Percentiles rank a stretch among this genome's conserved stretches.
Conservation (phyloP, 2,888 invertebrate genomes). For the Lathronympha strigana region DNA sequence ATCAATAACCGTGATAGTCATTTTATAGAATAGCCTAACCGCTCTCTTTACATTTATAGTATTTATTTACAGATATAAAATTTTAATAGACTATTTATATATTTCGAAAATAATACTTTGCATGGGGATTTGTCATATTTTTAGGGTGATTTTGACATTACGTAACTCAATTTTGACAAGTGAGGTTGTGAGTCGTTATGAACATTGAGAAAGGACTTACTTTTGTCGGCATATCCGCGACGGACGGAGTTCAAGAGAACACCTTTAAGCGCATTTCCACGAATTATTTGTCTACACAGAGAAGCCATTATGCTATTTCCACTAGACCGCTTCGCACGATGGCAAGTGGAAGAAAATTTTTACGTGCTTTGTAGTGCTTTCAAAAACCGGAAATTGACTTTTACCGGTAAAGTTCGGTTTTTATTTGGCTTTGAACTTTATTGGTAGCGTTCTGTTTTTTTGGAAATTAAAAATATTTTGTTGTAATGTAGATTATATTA, state of each 20-base stretch:
- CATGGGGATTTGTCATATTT: constrained; percentile 20
- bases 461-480: too few species aligned
- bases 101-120: constrained; percentile 8
- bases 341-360: constrained; percentile 67
- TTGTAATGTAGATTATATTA: too few species aligned
- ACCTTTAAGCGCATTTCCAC: constrained; percentile 86
- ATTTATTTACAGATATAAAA: neutral
- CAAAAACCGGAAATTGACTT: constrained; percentile 47
- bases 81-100: neutral
- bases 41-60: neutral
- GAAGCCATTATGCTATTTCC: constrained; percentile 88
- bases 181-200: constrained; percentile 52
- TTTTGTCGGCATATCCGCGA: constrained; percentile 86
- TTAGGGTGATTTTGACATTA: constrained; percentile 72
- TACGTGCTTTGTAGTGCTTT: constrained; percentile 48
- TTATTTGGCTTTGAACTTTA: neutral
- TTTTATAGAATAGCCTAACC: constrained; percentile 17
- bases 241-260: constrained; percentile 85
- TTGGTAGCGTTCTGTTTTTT: neutral
- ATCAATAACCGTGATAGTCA: constrained; percentile 41
- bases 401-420: constrained; percentile 36
- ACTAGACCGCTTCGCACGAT: constrained; percentile 79
- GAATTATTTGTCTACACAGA: constrained; percentile 88
- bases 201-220: constrained; percentile 75
- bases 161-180: constrained; percentile 78